These are phyloP conservation scores for Saccopteryx leptura DNA, from an alignment of 2,113 vertebrate genomes.

Conservation along the genomic window DNA sequence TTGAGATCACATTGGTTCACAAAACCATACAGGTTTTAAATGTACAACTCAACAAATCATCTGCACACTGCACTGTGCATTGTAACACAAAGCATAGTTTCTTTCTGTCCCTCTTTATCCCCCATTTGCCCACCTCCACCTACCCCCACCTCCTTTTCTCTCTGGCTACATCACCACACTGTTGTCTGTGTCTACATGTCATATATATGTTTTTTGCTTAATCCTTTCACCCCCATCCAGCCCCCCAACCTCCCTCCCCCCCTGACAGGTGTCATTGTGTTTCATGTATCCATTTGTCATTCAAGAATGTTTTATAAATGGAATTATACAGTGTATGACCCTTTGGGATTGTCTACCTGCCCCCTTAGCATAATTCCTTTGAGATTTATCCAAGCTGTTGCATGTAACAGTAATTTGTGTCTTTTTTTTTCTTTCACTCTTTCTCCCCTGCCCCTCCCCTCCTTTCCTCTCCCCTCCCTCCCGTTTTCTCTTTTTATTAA, in stretches of 20 bases:
- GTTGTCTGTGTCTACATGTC: not conserved
- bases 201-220: not conserved
- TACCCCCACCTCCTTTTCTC: not conserved
- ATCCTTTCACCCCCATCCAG: not conserved
- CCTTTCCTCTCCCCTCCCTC: no score
- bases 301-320: conserved; percentile 57
- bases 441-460: no score
- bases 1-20: not conserved
- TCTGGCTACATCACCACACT: not conserved
- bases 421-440: no score
- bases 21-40: not conserved
- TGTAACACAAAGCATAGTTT: not conserved
- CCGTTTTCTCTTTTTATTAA: no score
- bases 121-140: not conserved
- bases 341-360: not conserved
- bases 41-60: not conserved
- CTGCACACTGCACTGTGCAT: not conserved
- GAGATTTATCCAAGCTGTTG: conserved; percentile 27
- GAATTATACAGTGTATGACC: conserved; percentile 38
- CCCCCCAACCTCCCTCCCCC: not conserved
- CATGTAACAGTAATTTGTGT: not conserved
- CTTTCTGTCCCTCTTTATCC: not conserved
- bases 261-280: not conserved
- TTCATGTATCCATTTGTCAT: not conserved
- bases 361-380: not conserved